Evolutionary conservation across 2,888 invertebrate genomes (phyloP).

Genomic region (Tineola bisselliella): DNA sequence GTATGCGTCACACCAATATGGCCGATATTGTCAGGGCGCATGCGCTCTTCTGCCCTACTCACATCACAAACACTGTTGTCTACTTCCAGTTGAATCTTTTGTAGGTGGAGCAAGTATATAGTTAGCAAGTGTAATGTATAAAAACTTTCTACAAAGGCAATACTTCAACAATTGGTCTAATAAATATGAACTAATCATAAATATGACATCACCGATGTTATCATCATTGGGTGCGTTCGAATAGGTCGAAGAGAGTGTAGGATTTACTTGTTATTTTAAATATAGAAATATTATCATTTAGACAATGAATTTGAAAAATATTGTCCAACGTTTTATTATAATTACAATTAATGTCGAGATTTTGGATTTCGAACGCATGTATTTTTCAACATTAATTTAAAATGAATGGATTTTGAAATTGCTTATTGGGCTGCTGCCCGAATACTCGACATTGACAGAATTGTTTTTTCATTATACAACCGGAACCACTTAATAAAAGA

Average conservation of each 20-base stretch:
- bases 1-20: conserved; percentile 82
- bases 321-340: no score
- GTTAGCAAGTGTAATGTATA: background rate
- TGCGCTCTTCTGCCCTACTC: conserved; percentile 32
- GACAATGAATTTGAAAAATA: no score
- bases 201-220: conserved; percentile 2
- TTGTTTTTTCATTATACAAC: no score
- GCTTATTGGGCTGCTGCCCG: no score
- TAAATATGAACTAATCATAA: background rate
- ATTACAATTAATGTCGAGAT: no score
- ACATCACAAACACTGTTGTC: background rate
- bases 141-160: background rate
- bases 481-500: no score
- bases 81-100: background rate
- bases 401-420: no score
- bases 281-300: no score
- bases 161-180: background rate
- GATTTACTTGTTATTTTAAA: no score
- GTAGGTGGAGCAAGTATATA: background rate
- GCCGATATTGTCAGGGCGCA: conserved; percentile 66
- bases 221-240: background rate
- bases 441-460: no score
- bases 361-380: no score
- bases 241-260: background rate
- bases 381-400: no score